Evolutionary conservation across 2,113 vertebrate genomes (phyloP), one percentile per base, ranked within the genome.

Genomic region (Chitala chitala): DNA sequence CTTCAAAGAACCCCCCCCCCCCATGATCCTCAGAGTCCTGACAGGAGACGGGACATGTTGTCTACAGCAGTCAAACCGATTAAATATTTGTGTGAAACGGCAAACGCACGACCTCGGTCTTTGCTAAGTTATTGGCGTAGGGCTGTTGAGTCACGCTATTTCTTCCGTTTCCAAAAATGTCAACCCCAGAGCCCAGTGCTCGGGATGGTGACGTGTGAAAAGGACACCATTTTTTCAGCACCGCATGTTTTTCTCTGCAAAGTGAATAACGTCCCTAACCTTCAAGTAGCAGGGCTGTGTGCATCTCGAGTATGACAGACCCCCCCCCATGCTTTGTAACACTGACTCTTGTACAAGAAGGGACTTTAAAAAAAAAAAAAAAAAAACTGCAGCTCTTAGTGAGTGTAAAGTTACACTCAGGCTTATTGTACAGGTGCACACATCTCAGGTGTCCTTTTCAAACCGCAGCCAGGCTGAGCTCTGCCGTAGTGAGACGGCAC

Each of bases 401-500:
- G 77, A 77, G 88, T 87, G 83, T 92, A 86, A 86, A 82, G 81
- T 92, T 90, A 89, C 89, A 89, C 84, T 81, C 83, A 81, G 76
- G 85, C 84, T 89, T 87, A 89, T 92, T 90, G 88, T 90, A 84
- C 87, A 87, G 90, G 87, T 87, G 83, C 75, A 72, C 76, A 69
- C 82, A 79, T 87, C 86, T 90, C 88, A 86, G 88, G 87, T 90
- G 77, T 90, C 90, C 85, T 87, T 89, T 90, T 89, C 82, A 88
- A 86, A 85, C 86, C 64, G 56, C 83, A 80, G 80, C 84, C 82
- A 40, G 83, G 83, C 86, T 88, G 84, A 85, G 87, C 88, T 88
- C 86, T 76, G 48, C 75, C 58, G 76, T 42, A 63, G 83, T 84
- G 71, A 84, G 82, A 75, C 81, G 89, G 83, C 76, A 79, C 71